Conservation (phyloP, 2,797 vertebrate species). For the Rhyacichthys aspro region DNA sequence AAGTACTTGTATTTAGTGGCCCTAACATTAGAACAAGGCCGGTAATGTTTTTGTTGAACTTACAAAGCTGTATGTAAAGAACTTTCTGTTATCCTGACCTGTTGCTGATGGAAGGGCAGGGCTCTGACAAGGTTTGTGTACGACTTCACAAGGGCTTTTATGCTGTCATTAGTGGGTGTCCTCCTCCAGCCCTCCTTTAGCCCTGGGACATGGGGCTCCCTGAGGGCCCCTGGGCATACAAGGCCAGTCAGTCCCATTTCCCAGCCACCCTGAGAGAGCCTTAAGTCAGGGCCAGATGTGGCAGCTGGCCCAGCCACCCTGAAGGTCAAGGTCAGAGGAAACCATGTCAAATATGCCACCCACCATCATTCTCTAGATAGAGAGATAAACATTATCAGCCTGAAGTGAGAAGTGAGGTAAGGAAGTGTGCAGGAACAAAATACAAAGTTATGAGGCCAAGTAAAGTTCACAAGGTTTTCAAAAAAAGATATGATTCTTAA, state of each 20-base stretch:
- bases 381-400: conserved; percentile 61
- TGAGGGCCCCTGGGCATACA: conserved; percentile 66
- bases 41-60: conserved; percentile 1
- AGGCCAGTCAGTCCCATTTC: conserved; percentile 67
- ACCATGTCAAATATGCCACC: conserved; percentile 81
- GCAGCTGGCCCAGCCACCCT: conserved; percentile 75
- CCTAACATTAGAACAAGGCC: background rate
- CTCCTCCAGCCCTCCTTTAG: conserved; percentile 50
- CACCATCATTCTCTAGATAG: conserved; percentile 71
- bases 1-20: conserved; percentile 16
- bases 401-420: conserved; percentile 36
- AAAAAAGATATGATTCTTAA: conserved; percentile 12
- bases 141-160: conserved; percentile 64
- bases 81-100: conserved; percentile 63
- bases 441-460: conserved; percentile 25
- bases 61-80: conserved; percentile 46
- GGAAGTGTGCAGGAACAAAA: conserved; percentile 18
- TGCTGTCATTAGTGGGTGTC: conserved; percentile 71
- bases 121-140: conserved; percentile 65
- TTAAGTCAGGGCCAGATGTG: conserved; percentile 81
- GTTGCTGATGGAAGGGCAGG: conserved; percentile 62
- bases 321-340: conserved; percentile 83
- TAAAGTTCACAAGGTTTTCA: background rate
- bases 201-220: conserved; percentile 56
- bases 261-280: conserved; percentile 73